Conservation (phyloP, 1,140 invertebrate genomes). For the Xylocopa sonorina region DNA sequence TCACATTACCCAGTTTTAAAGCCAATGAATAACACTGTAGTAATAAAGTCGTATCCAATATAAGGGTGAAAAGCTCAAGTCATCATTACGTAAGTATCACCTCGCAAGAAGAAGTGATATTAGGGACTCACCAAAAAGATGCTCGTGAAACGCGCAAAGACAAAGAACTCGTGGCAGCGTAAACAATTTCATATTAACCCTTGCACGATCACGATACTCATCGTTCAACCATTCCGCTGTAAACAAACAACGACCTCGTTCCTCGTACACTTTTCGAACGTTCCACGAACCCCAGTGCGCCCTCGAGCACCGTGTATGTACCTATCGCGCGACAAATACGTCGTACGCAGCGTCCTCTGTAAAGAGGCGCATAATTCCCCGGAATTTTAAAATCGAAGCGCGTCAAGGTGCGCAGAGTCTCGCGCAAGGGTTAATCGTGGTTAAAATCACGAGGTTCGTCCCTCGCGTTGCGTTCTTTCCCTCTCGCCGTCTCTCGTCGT, state of each 20-base stretch:
- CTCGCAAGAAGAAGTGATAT: not conserved
- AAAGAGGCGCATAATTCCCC: slow-evolving; percentile 9
- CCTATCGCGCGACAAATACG: no score
- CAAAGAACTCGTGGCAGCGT: no score
- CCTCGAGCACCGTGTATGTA: no score
- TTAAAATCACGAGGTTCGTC: slow-evolving; percentile 16
- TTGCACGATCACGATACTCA: not conserved
- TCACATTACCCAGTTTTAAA: no score
- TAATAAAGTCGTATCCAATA: no score
- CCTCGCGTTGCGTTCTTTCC: not conserved
- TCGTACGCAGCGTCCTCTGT: not conserved
- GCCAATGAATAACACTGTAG: no score
- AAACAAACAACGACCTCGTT: slow-evolving; percentile 23
- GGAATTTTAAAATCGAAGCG: slow-evolving; percentile 29
- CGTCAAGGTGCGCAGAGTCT: not conserved
- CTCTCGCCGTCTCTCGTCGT: no score
- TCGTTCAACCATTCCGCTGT: not conserved
- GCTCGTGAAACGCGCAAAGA: not conserved
- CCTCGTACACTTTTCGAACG: not conserved
- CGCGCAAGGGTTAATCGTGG: slow-evolving; percentile 26
- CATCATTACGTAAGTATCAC: no score
- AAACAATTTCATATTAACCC: slow-evolving; percentile 4
- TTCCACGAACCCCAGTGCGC: not conserved
- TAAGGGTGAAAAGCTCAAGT: no score
- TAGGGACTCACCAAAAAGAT: not conserved